A percentile compares a stretch with the other conserved stretches of the same genome.
phyloP scores from a whole-genome alignment of 2,113 vertebrate genomes.

The Ploceus nigricollis region DNA sequence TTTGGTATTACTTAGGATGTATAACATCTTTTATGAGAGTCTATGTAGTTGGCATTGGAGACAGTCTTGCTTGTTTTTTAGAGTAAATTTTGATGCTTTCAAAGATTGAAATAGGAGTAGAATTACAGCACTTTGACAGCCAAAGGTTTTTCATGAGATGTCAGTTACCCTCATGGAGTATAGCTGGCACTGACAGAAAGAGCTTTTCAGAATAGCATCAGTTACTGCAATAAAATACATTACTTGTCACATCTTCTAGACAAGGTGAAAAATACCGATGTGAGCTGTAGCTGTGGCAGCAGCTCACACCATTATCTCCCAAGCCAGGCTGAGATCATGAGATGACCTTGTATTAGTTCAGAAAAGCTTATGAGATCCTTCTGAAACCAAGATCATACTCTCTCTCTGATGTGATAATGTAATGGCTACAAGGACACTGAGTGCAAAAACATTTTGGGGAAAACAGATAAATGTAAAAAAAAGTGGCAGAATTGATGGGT shows the following conservation, averaged over 20 bases:
- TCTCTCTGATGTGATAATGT: not conserved
- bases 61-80: not conserved
- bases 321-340: constrained; percentile 5
- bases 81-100: not conserved
- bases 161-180: not conserved
- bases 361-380: not conserved
- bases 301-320: not conserved
- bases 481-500: not conserved
- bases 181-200: not conserved
- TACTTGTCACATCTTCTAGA: not conserved
- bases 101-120: not conserved
- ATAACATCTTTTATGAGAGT: not conserved
- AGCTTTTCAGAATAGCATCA: not conserved
- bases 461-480: not conserved
- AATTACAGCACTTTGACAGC: constrained; percentile 13
- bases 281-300: not conserved
- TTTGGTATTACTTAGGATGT: not conserved
- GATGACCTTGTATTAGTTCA: constrained; percentile 22
- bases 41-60: not conserved
- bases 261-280: not conserved
- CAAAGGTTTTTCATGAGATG: not conserved
- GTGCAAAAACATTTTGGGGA: not conserved
- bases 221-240: constrained; percentile 25
- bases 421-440: not conserved
- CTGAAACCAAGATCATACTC: not conserved